Percentiles rank a stretch among this genome's conserved stretches.
These are phyloP conservation scores for Silurus lanzhouensis DNA, from an alignment of 2,797 vertebrate species.

Conservation along the genomic window DNA sequence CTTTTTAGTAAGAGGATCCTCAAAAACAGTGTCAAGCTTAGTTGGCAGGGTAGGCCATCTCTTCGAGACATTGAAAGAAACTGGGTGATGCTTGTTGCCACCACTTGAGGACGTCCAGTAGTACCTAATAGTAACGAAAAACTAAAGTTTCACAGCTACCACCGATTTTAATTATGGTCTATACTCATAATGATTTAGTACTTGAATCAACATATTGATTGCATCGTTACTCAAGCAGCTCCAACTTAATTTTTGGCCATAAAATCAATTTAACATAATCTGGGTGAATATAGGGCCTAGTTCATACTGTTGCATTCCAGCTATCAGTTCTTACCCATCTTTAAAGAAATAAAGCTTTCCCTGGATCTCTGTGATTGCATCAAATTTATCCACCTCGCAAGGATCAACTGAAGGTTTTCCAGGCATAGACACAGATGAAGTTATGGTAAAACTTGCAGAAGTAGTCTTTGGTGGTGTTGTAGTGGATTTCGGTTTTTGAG, in stretches of 20 bases:
- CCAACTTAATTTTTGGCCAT: neutral
- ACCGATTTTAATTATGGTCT: neutral
- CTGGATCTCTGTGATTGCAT: conserved; percentile 84
- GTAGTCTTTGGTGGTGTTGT: conserved; percentile 58
- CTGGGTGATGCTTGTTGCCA: conserved; percentile 61
- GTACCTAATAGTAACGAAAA: conserved; percentile 58
- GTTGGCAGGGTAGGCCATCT: conserved; percentile 84
- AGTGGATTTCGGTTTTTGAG: conserved; percentile 57
- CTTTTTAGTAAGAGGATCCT: conserved; percentile 83
- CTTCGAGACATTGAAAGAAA: conserved; percentile 76
- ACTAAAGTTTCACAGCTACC: neutral
- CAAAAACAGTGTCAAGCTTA: conserved; percentile 84
- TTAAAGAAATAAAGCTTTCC: conserved; percentile 86
- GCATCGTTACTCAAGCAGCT: neutral
- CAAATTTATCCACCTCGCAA: conserved; percentile 78
- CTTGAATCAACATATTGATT: neutral
- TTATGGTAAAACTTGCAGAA: neutral
- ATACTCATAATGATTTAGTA: neutral
- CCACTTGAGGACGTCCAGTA: conserved; percentile 78
- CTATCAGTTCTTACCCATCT: conserved; percentile 78
- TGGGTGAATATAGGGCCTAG: too few relatives aligned
- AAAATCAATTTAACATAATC: neutral
- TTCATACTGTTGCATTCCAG: too few relatives aligned
- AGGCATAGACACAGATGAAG: conserved; percentile 65
- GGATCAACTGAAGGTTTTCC: conserved; percentile 73